These are phyloP conservation scores for Platichthys flesus DNA, from an alignment of 2,113 vertebrate species.

Conservation along the genomic window DNA sequence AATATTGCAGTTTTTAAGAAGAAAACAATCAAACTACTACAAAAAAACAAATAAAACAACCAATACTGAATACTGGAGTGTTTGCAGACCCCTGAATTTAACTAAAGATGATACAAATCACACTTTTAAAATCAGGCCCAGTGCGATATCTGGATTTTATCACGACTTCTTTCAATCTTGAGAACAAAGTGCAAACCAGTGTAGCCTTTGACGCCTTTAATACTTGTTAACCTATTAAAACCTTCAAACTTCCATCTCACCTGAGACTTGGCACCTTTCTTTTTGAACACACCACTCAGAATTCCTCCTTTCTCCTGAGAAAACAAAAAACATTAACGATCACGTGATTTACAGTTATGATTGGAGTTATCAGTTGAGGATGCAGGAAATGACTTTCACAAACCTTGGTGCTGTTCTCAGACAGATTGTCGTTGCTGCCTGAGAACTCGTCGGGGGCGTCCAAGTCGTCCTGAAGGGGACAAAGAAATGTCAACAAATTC, in stretches of 20 bases:
- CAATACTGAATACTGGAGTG: too few species aligned
- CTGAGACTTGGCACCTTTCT: slow-evolving; percentile 57
- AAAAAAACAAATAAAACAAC: too few species aligned
- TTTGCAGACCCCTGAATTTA: too few species aligned
- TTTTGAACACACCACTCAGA: slow-evolving; percentile 61
- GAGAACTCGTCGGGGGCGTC: background rate
- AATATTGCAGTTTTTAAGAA: too few species aligned
- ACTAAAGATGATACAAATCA: too few species aligned
- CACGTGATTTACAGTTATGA: background rate
- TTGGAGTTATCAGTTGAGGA: background rate
- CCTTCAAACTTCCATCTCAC: slow-evolving; percentile 22
- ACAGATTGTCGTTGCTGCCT: background rate
- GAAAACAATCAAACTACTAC: too few species aligned
- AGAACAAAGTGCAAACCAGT: too few species aligned
- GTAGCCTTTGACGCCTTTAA: too few species aligned
- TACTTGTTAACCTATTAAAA: background rate
- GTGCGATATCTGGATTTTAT: too few species aligned
- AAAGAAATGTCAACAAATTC: background rate
- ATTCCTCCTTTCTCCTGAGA: slow-evolving; percentile 66
- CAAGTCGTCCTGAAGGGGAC: slow-evolving; percentile 47
- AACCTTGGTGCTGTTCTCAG: slow-evolving; percentile 2
- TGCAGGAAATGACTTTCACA: background rate
- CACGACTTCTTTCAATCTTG: too few species aligned
- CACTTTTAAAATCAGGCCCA: too few species aligned
- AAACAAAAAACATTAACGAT: background rate